Base-by-base conservation (phyloP, 2,888 invertebrate genomes). In the Heliconius erato region DNA sequence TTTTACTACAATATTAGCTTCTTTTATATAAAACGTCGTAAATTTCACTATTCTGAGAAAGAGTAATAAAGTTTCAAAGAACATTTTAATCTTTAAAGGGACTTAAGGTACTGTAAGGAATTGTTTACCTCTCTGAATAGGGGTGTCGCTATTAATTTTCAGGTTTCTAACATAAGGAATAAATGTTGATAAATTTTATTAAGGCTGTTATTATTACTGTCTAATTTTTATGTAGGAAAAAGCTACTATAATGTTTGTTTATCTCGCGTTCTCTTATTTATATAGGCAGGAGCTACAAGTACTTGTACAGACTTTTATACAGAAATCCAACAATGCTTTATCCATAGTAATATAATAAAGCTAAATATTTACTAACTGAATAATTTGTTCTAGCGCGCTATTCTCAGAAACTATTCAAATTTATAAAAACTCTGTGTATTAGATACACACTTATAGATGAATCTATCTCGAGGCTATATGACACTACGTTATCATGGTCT, bases 61-160 rank as follows among this genome's bases (percentile, higher is more conserved):
- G n/a, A 35, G 14, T 35, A 63, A 63, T 14, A 63, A 63, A 76
- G 16, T 63, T 76, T 76, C 35, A 63, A 76, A 63, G 76, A n/a
- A 76, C 76, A 76, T 76, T 59, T n/a, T 76, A 76, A 76, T 76
- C 63, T 76, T 63, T 63, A 26, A 40, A 63, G 35, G 59, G 74
- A 40, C 14, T 76, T 74, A 7, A 71, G n/a, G 44, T 63, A 63
- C n/a, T 63, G 35, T 63, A 63, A 11, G n/a, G 63, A 76, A 63
- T 63, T 63, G 35, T 76, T 76, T 40, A 76, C 76, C 35, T 76
- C 14, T 35, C 7, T 54, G 54, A 76, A 63, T 76, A 76, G 63
- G 76, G 76, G 3, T 76, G 76, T 49, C 26, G 40, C 63, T n/a
- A 14, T 63, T 40, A 26, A 16, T 40, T 7, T 35, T 16, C 6